Evolutionary conservation across 2,797 vertebrate genomes (phyloP).

Genomic region (Limosa lapponica): DNA sequence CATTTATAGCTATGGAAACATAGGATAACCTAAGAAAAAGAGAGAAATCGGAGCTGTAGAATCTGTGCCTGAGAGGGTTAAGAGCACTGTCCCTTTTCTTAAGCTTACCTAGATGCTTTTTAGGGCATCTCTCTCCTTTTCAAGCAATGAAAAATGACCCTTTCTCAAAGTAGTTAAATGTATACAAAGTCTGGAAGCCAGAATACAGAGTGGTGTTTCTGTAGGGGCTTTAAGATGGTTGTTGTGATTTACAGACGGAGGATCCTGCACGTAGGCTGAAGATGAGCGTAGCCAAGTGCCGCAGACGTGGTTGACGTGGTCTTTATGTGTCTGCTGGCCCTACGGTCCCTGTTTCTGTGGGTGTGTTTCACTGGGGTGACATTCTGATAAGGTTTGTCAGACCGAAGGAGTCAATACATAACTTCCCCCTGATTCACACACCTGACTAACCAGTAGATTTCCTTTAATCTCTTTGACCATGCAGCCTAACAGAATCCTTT

Average conservation of each 20-base stretch:
- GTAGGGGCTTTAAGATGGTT: neutral
- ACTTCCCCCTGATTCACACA: neutral
- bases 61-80: neutral
- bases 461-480: neutral
- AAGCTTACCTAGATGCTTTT: neutral
- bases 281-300: neutral
- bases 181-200: neutral
- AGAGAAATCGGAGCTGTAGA: neutral
- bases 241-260: neutral
- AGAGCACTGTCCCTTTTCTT: neutral
- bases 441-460: neutral
- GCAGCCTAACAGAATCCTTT: neutral
- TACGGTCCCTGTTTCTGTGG: neutral
- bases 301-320: neutral
- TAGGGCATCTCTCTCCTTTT: neutral
- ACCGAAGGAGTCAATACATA: rapidly evolving
- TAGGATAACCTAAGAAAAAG: neutral
- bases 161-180: neutral
- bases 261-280: neutral
- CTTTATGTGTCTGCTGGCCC: neutral
- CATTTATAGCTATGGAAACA: neutral
- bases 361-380: neutral
- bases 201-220: neutral
- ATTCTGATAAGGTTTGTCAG: neutral
- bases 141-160: neutral